phyloP scores from a whole-genome alignment of 1,140 invertebrate genomes.

The Globodera rostochiensis region DNA sequence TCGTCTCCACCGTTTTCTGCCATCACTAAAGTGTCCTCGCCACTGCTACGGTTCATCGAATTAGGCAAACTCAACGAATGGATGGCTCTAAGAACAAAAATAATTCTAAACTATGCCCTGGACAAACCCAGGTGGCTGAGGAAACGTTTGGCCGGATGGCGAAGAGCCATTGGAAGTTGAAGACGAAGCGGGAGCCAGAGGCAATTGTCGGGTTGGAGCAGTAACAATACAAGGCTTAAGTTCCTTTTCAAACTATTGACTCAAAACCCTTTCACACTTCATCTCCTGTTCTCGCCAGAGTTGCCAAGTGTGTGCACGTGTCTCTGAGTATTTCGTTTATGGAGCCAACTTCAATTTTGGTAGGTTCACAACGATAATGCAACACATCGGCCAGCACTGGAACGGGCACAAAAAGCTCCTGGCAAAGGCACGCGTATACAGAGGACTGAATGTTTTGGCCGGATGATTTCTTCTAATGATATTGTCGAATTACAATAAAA shows the following conservation, averaged over 20 bases:
- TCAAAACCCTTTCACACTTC: background rate
- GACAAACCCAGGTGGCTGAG: background rate
- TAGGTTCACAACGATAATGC: slow-evolving; percentile 47
- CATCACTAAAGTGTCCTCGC: slow-evolving; percentile 1
- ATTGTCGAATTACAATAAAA: slow-evolving; percentile 24
- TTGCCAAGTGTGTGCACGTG: slow-evolving; percentile 29
- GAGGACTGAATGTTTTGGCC: background rate
- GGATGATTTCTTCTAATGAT: too few species aligned
- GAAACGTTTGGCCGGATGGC: background rate
- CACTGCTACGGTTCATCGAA: background rate
- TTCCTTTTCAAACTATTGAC: too few species aligned
- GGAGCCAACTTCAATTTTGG: slow-evolving; percentile 39
- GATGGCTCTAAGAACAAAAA: background rate
- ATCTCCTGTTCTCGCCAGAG: background rate
- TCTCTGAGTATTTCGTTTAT: slow-evolving; percentile 46
- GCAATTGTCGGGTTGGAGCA: too few species aligned
- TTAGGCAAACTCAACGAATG: background rate
- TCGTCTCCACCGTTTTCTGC: background rate
- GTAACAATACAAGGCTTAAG: too few species aligned
- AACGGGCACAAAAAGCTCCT: slow-evolving; percentile 39
- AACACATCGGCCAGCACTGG: slow-evolving; percentile 34
- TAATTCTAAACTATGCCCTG: background rate
- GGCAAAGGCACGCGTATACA: slow-evolving; percentile 40
- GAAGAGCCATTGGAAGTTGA: background rate
- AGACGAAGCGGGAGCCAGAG: background rate